These are phyloP conservation scores for Philaethria dido DNA, from an alignment of 2,888 invertebrate species.

Conservation along the genomic window DNA sequence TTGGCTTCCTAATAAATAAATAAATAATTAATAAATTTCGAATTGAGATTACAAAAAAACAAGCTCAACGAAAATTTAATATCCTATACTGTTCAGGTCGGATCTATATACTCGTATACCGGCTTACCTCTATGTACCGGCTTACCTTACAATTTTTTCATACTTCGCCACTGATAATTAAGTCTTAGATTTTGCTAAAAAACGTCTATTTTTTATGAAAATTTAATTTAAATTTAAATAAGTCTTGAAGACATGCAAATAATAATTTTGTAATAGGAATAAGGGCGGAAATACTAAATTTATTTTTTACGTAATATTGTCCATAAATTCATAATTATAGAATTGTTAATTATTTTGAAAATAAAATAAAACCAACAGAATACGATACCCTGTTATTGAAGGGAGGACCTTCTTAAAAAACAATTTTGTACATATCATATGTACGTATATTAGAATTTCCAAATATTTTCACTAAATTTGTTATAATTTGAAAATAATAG, in stretches of 20 bases:
- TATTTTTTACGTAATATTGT: constrained; percentile 66
- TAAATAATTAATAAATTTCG: too few relatives aligned
- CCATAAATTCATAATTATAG: constrained; percentile 60
- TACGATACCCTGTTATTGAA: constrained; percentile 67
- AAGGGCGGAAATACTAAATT: constrained; percentile 55
- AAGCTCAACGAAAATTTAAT: too few relatives aligned
- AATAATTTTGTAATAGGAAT: constrained; percentile 52
- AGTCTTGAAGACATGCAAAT: constrained; percentile 25
- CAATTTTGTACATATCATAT: constrained; percentile 36
- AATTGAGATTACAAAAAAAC: too few relatives aligned
- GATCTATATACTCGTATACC: too few relatives aligned
- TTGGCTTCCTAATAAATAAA: too few relatives aligned
- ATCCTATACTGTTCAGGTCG: too few relatives aligned
- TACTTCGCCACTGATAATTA: too few relatives aligned
- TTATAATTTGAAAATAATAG: constrained; percentile 6
- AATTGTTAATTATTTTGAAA: constrained; percentile 51
- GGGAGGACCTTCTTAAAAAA: constrained; percentile 49
- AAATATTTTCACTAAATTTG: neutral
- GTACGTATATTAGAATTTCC: constrained; percentile 43
- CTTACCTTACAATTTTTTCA: too few relatives aligned
- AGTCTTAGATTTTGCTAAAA: neutral
- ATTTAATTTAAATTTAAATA: neutral
- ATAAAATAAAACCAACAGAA: constrained; percentile 52
- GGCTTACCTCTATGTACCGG: too few relatives aligned
- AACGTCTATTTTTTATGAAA: neutral